Conservation (phyloP, 1,140 invertebrate species). For the Diploscapter pachys region DNA sequence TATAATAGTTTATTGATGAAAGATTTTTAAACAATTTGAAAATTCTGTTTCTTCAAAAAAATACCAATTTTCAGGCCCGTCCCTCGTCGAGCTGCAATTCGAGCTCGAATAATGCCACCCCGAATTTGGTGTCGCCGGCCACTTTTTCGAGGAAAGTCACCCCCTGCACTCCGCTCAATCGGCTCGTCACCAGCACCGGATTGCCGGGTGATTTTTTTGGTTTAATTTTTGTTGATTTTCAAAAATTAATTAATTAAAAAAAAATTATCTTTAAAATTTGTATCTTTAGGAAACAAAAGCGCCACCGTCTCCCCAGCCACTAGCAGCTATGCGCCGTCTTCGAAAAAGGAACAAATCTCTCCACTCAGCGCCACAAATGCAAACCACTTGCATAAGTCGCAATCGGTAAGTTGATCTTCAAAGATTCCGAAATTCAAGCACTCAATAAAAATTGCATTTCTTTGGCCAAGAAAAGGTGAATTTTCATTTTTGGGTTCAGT, state of each 20-base stretch:
- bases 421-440: no score
- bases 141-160: constrained; percentile 24
- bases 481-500: no score
- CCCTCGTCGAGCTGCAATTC: constrained; percentile 12
- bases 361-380: constrained; percentile 1
- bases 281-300: constrained; percentile 6
- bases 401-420: neutral
- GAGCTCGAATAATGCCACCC: constrained; percentile 23
- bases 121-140: constrained; percentile 26
- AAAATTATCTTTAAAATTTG: no score
- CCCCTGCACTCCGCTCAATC: constrained; percentile 17
- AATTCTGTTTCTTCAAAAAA: no score
- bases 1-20: no score
- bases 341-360: constrained; percentile 7
- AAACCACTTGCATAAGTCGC: neutral
- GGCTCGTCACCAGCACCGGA: constrained; percentile 29
- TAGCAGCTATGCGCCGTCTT: constrained; percentile 9
- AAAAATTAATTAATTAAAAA: neutral
- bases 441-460: no score
- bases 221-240: constrained; percentile 7
- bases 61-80: constrained; percentile 11
- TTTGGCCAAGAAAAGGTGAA: no score
- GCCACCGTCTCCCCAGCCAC: constrained; percentile 11
- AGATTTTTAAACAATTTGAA: no score
- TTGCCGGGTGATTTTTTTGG: constrained; percentile 6